phyloP scores from a whole-genome alignment of 2,888 invertebrate species.

The Crematogaster levior region DNA sequence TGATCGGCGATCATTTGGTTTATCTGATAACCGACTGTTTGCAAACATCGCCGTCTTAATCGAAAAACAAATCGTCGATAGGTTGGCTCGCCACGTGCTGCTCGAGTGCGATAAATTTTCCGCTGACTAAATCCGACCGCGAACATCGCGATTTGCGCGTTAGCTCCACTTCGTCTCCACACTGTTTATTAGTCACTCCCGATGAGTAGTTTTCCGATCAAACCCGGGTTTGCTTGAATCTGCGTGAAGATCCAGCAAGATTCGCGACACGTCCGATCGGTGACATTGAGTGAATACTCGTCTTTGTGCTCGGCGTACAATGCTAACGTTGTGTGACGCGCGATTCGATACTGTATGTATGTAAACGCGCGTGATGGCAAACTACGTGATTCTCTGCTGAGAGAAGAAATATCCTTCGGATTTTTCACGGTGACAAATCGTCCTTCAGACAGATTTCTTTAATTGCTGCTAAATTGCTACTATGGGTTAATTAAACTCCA shows the following conservation, averaged over 20 bases:
- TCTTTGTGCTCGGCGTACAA: conserved; percentile 62
- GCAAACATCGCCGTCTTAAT: conserved; percentile 37
- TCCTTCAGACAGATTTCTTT: not conserved
- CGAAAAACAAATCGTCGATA: conserved; percentile 9
- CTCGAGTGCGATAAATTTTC: conserved; percentile 49
- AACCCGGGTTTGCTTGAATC: not conserved
- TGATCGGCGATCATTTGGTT: not conserved
- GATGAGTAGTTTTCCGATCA: conserved; percentile 38
- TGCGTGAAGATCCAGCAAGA: conserved; percentile 1
- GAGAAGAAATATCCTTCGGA: conserved; percentile 19
- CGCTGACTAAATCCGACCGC: not conserved
- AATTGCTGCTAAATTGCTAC: conserved; percentile 4
- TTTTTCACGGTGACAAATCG: not conserved
- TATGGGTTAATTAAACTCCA: not conserved
- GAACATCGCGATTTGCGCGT: conserved; percentile 13
- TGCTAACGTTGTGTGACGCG: conserved; percentile 53
- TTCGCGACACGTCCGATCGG: conserved; percentile 31
- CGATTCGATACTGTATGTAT: conserved; percentile 36
- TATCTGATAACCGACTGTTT: conserved; percentile 53
- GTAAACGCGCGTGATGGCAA: not conserved
- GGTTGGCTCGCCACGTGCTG: not conserved
- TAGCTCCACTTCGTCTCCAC: not conserved
- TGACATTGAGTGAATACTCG: conserved; percentile 54
- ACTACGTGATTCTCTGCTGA: not conserved
- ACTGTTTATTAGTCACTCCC: conserved; percentile 19